Conservation (phyloP, 2,113 vertebrate genomes). For the Trogon melanurus region DNA sequence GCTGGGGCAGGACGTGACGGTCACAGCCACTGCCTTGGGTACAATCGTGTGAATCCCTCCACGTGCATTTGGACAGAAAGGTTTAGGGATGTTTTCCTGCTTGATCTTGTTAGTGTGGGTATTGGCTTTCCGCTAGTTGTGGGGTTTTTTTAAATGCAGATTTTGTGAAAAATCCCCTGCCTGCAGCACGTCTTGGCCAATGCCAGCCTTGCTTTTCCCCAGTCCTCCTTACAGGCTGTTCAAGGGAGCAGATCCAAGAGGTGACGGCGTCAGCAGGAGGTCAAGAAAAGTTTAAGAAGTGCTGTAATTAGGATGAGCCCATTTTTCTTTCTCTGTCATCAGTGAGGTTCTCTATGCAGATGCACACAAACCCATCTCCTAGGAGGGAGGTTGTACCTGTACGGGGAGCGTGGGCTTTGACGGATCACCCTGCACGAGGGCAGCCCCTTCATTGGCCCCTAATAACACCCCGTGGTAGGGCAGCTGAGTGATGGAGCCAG, state of each 20-base stretch:
- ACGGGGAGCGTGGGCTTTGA: not conserved
- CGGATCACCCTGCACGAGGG: not conserved
- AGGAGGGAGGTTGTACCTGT: not conserved
- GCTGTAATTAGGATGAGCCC: not conserved
- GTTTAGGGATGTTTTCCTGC: not conserved
- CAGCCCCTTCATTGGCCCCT: not conserved
- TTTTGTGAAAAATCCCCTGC: not conserved
- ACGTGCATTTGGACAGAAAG: not conserved
- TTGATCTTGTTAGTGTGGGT: not conserved
- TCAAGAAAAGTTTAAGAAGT: not conserved
- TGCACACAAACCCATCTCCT: not conserved
- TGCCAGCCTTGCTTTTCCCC: not conserved
- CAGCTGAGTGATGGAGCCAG: slow-evolving; percentile 29
- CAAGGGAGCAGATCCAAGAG: not conserved
- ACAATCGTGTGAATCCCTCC: not conserved
- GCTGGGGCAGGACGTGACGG: not conserved
- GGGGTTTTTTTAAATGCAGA: not conserved
- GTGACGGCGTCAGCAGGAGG: rapidly evolving
- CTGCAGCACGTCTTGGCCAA: not conserved
- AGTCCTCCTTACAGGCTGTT: not conserved
- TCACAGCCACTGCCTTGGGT: not conserved
- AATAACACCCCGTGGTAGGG: not conserved
- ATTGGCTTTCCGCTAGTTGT: rapidly evolving
- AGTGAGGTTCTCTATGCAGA: not conserved
- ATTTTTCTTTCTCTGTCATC: not conserved